A percentile compares a stretch with the other conserved stretches of the same genome.
phyloP scores from a whole-genome alignment of 2,888 invertebrate species.

The Portevinia maculata region DNA sequence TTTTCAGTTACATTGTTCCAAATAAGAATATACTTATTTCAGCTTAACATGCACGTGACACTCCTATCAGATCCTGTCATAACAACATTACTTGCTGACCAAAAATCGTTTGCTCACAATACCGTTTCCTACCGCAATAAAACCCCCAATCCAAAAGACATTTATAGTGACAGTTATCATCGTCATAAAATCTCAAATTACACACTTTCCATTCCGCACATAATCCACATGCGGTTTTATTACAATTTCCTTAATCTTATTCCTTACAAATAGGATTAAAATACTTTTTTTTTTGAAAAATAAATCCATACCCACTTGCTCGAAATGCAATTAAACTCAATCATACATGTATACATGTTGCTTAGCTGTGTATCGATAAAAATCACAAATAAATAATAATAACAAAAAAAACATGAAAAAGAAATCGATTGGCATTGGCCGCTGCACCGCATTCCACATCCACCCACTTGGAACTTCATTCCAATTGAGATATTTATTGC shows the following conservation, averaged over 20 bases:
- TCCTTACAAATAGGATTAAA: not conserved
- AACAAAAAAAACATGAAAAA: slow-evolving; percentile 35
- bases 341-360: slow-evolving; percentile 11
- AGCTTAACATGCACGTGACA: too few species aligned
- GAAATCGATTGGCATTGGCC: slow-evolving; percentile 36
- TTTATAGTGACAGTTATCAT: too few species aligned
- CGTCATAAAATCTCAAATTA: not conserved
- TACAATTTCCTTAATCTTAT: not conserved
- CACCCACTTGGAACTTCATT: slow-evolving; percentile 74
- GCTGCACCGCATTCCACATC: slow-evolving; percentile 67
- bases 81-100: too few species aligned
- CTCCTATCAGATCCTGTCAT: too few species aligned
- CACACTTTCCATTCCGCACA: not conserved
- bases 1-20: too few species aligned
- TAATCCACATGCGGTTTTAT: not conserved
- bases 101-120: too few species aligned
- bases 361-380: slow-evolving; percentile 44
- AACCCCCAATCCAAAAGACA: too few species aligned
- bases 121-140: too few species aligned
- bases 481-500: slow-evolving; percentile 72
- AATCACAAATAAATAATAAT: slow-evolving; percentile 26
- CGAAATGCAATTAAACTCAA: slow-evolving; percentile 56
- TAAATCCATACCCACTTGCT: slow-evolving; percentile 1
- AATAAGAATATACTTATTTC: too few species aligned
- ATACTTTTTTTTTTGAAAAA: slow-evolving; percentile 11